Conservation (phyloP, 2,113 vertebrate species). For the Alexandromys fortis region DNA sequence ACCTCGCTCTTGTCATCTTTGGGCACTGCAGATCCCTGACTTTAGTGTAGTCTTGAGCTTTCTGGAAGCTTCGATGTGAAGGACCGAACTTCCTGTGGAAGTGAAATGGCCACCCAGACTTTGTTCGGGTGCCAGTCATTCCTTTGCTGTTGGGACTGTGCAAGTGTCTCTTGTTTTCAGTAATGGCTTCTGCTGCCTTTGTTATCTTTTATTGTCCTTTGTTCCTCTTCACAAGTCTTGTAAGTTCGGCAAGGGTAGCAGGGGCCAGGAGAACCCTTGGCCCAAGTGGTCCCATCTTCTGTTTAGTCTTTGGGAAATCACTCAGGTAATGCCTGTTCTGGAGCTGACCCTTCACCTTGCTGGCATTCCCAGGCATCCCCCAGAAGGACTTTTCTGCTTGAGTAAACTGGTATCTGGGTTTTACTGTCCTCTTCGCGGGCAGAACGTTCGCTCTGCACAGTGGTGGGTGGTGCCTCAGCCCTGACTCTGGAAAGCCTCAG, state of each 20-base stretch:
- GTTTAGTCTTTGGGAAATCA: background rate
- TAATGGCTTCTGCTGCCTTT: background rate
- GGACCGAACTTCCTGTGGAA: background rate
- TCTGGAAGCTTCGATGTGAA: constrained; percentile 9
- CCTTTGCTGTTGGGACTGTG: background rate
- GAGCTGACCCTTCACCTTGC: background rate
- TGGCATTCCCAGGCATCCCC: background rate
- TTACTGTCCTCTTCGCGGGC: too few relatives aligned
- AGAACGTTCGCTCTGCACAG: background rate
- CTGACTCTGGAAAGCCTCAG: background rate
- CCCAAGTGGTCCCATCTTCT: background rate
- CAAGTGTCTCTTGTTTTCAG: background rate
- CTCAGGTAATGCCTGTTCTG: background rate
- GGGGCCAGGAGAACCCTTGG: background rate
- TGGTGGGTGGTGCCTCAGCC: background rate
- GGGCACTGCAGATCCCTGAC: background rate
- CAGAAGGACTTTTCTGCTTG: background rate
- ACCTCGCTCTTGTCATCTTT: background rate
- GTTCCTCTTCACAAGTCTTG: background rate
- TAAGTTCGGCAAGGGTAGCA: background rate
- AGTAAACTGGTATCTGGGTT: background rate
- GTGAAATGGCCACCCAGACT: background rate
- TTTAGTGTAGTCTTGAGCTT: background rate
- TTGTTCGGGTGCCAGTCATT: fast-evolving
- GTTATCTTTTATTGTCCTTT: background rate